Base-by-base conservation (phyloP, 2,888 invertebrate species). In the Patella depressa region DNA sequence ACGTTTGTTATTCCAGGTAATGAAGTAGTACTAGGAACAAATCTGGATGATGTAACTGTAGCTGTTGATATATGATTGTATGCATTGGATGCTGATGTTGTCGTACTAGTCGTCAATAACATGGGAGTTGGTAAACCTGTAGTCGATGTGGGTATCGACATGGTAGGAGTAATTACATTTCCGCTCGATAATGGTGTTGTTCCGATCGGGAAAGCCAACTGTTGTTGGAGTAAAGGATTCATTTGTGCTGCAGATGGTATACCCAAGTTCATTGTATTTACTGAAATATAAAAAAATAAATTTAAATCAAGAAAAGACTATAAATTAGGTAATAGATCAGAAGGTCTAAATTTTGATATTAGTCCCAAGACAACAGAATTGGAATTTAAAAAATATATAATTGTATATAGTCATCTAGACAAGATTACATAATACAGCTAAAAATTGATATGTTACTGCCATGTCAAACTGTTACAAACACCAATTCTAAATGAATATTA, bases 201-300 rank as follows among this genome's bases (percentile, higher is more conserved):
- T 19, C 69, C 19, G 24, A 65, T 24, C 3, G 65, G 65, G 24
- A 65, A 65, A 65, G 65, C 19, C 65, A 65, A 65, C 72, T 72
- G 72, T 72, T 72, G 72, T 4, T n/a, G 45, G 12, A 72, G 72
- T 53, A 72, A 72, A n/a, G 19, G 73, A 53, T 53, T 53, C 73
- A 53, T 55, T 54, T 53, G 53, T 55, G 29, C n/a, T 53, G 73
- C 53, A 15, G n/a, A 19, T 14, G 12, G n/a, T 29, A n/a, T n/a
- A 0, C 24, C 11, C 15, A n/a, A 14, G 53, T 72, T 72, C 72
- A 72, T 72, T 34, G 53, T 72, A 24, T 14, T 24, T 65, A 24
- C 14, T 65, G 65, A 24, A 19, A 65, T 45, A 1, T 45, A 45
- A 45, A 45, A 45, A 45, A 1, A 19, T 11, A 65, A 65, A 65